Percentiles rank a stretch among this genome's conserved stretches.
Conservation (phyloP, 2,888 invertebrate species). For the Caenorhabditis doughertyi region DNA sequence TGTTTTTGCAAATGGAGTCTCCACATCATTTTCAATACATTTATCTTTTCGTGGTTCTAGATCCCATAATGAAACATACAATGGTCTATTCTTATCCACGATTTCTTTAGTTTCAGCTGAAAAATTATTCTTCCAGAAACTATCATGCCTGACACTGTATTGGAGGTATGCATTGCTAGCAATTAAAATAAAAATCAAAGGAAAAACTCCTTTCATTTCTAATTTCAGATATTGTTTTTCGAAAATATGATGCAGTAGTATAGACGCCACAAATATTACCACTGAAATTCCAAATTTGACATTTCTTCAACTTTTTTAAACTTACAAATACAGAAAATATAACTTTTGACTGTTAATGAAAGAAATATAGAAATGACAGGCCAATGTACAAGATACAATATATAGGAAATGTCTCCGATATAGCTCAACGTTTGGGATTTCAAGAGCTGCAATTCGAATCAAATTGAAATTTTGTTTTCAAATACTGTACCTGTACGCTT, state of each 20-base stretch:
- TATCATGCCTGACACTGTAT: slow-evolving; percentile 29
- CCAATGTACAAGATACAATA: slow-evolving; percentile 38
- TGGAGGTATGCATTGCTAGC: slow-evolving; percentile 40
- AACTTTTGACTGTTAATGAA: slow-evolving; percentile 2
- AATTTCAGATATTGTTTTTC: slow-evolving; percentile 39
- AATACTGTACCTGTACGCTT: slow-evolving; percentile 7
- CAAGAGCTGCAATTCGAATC: slow-evolving; percentile 4
- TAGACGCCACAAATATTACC: slow-evolving; percentile 4
- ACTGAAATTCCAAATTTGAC: slow-evolving; percentile 12
- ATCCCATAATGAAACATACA: slow-evolving; percentile 27
- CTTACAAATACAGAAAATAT: slow-evolving; percentile 42
- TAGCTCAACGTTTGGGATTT: slow-evolving; percentile 7
- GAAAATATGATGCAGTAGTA: slow-evolving; percentile 37
- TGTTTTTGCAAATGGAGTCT: slow-evolving; percentile 8
- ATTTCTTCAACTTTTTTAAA: no score
- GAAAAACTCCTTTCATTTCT: slow-evolving; percentile 7
- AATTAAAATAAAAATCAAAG: slow-evolving; percentile 30
- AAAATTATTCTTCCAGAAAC: slow-evolving; percentile 23
- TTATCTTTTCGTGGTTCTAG: slow-evolving; percentile 14
- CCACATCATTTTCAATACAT: slow-evolving; percentile 22
- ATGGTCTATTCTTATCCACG: slow-evolving; percentile 22
- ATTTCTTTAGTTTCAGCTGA: slow-evolving; percentile 4
- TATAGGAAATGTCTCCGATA: slow-evolving; percentile 35
- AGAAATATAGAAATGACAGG: slow-evolving; percentile 40
- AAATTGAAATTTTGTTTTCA: not conserved